A percentile compares a stretch with the other conserved stretches of the same genome.
These are phyloP conservation scores for Catamblyrhynchus diadema DNA, from an alignment of 2,797 vertebrate species.

Conservation along the genomic window DNA sequence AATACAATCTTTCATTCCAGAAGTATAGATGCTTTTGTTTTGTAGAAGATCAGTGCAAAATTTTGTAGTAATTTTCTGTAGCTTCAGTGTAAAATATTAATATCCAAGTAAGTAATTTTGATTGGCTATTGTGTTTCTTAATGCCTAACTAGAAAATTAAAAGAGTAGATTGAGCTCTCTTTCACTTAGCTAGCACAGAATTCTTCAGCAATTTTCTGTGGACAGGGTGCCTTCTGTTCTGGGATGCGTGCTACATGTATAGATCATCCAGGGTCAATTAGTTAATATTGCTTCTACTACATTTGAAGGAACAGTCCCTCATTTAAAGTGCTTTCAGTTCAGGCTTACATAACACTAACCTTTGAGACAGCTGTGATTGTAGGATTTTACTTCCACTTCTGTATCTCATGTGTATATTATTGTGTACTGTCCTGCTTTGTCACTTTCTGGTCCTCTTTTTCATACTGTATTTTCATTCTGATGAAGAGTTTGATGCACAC, in stretches of 20 bases:
- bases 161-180: not conserved
- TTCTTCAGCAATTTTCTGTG: not conserved
- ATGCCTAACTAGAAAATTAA: not conserved
- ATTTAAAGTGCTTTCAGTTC: not conserved
- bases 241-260: accelerated
- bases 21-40: not conserved
- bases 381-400: conserved; percentile 24
- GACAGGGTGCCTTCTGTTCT: not conserved
- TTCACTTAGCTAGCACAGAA: not conserved
- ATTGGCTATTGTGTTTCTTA: not conserved
- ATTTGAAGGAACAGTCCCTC: not conserved
- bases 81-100: not conserved
- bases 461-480: not conserved
- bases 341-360: accelerated
- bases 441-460: not conserved
- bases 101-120: not conserved
- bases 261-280: not conserved
- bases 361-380: not conserved
- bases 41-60: not conserved
- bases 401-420: not conserved
- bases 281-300: not conserved
- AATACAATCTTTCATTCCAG: not conserved
- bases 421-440: not conserved
- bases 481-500: not conserved
- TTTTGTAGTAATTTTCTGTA: not conserved